Evolutionary conservation across 1,140 invertebrate species (phyloP), one percentile per base, ranked within the genome.

Genomic region (Polypedilum vanderplanki): DNA sequence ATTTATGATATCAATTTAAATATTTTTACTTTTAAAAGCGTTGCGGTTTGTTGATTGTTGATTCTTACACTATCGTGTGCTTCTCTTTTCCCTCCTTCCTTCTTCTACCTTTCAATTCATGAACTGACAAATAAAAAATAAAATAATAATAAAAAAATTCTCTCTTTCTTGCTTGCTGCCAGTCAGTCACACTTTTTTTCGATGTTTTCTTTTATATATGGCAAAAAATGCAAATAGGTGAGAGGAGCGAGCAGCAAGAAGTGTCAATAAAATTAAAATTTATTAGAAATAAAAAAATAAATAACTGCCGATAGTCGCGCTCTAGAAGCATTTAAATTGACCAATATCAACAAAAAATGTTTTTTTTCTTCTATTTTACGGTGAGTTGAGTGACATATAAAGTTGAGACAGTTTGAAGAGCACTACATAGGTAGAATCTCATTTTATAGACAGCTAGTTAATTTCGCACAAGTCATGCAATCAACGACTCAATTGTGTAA

Each of bases 1-100:
- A 70, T 70, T 70, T 70, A 70, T 70, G 65, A 70, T 70, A 70
- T 70, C 65, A 70, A 70, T 70, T 70, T 70, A 70, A 70, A 70
- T 70, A 70, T 70, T 70, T 70, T 22, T 70, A 8, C 7, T 20
- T 70, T 70, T 70, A 57, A 57, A 57, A 57, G 46, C 46, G 46
- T 57, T n/a, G 46, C 46, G 46, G 46, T 57, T 57, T 57, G 46
- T 57, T 57, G 46, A 57, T 57, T 57, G 46, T 57, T 57, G 46
- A 57, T 57, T 57, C 46, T 57, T 57, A 57, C 46, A 57, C 46
- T n/a, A n/a, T 33, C 12, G 41, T 46, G 41, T 46, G 41, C 46
- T 57, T 57, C 12, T n/a, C n/a, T 57, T 12, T 57, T n/a, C n/a
- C 12, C n/a, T 57, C n/a, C 15, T 57, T 12, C 46, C 46, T 57